Percentiles rank a stretch among this genome's conserved stretches.
phyloP scores from a whole-genome alignment of 1,140 invertebrate genomes.

The Radopholus similis region DNA sequence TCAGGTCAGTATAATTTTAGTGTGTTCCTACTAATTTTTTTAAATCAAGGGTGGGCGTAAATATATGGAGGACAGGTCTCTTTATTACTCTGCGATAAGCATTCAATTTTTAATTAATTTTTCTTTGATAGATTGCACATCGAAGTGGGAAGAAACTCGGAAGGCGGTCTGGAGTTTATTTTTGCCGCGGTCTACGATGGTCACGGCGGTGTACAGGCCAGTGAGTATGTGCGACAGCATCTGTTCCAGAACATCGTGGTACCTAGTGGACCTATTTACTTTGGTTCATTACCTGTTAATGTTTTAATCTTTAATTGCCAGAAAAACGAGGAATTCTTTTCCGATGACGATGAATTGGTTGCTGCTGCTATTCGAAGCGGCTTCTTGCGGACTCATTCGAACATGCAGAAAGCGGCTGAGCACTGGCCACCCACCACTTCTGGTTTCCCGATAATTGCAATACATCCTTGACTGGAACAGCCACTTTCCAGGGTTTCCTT shows the following conservation, averaged over 20 bases:
- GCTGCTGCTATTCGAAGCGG: slow-evolving; percentile 14
- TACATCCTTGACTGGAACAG: too few relatives aligned
- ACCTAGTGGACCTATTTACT: background rate
- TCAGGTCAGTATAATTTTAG: slow-evolving; percentile 10
- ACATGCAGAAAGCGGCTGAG: slow-evolving; percentile 16
- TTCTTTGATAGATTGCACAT: slow-evolving; percentile 31
- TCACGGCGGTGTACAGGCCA: slow-evolving; percentile 18
- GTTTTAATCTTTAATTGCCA: slow-evolving; percentile 12
- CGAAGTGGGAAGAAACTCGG: slow-evolving; percentile 21
- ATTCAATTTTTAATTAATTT: too few relatives aligned
- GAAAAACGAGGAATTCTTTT: slow-evolving; percentile 25
- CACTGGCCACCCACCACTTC: slow-evolving; percentile 29
- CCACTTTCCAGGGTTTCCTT: slow-evolving; percentile 12
- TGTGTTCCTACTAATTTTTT: background rate
- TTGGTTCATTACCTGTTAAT: background rate
- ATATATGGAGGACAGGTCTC: slow-evolving; percentile 36
- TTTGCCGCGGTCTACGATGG: slow-evolving; percentile 27
- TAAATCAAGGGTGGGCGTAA: slow-evolving; percentile 28
- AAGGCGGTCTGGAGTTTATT: slow-evolving; percentile 24
- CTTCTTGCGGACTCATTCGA: slow-evolving; percentile 22
- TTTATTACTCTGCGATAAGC: too few relatives aligned
- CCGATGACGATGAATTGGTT: slow-evolving; percentile 26
- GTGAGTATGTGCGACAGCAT: slow-evolving; percentile 28
- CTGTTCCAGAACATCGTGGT: slow-evolving; percentile 27
- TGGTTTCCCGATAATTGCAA: slow-evolving; percentile 7